These are phyloP conservation scores for Sarcophaga carnaria DNA, from an alignment of 2,888 invertebrate species.

Conservation along the genomic window DNA sequence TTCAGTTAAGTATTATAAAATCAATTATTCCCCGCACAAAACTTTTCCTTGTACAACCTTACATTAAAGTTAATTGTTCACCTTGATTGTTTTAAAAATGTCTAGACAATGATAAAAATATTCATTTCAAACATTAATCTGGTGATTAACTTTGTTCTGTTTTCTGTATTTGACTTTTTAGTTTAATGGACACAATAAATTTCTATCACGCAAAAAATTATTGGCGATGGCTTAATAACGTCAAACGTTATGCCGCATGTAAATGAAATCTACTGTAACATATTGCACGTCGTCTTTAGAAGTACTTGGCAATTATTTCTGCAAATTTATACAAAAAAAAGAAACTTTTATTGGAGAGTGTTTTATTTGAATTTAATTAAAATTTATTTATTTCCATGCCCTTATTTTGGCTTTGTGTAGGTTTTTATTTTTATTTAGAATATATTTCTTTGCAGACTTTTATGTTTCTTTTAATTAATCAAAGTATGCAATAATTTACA, in stretches of 20 bases:
- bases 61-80: too few relatives aligned
- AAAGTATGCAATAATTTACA: background rate
- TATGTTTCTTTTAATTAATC: slow-evolving; percentile 8
- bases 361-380: background rate
- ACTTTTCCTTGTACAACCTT: too few relatives aligned
- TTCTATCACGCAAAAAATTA: background rate
- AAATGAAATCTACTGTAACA: background rate
- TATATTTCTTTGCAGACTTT: background rate
- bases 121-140: background rate
- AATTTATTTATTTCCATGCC: background rate
- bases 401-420: too few relatives aligned
- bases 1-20: too few relatives aligned
- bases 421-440: background rate
- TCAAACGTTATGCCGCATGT: background rate
- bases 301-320: too few relatives aligned
- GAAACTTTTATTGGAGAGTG: too few relatives aligned
- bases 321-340: too few relatives aligned
- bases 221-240: background rate
- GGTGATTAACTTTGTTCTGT: background rate
- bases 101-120: slow-evolving; percentile 1
- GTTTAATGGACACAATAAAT: background rate
- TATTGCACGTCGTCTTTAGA: background rate
- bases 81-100: background rate
- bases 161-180: background rate
- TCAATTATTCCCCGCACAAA: too few relatives aligned